phyloP scores from a whole-genome alignment of 2,797 vertebrate species.

The Rhodeus uyekii region DNA sequence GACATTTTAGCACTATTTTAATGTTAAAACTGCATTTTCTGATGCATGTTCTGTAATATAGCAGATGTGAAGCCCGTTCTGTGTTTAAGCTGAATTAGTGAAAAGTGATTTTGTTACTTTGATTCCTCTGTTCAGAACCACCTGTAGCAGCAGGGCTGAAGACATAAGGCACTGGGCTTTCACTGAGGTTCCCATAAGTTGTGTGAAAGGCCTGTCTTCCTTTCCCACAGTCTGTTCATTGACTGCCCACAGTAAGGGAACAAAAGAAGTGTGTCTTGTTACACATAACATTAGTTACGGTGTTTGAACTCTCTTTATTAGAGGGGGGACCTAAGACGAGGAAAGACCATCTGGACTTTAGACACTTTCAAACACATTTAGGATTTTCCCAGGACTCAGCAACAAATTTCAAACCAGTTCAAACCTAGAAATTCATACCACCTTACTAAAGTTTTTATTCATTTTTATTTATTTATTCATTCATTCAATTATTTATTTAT shows the following conservation, averaged over 20 bases:
- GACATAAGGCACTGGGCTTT: conserved; percentile 20
- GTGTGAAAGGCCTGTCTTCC: conserved; percentile 77
- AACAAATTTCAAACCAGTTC: conserved; percentile 20
- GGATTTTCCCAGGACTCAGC: conserved; percentile 61
- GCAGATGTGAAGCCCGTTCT: not conserved
- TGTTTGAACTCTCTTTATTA: conserved; percentile 80
- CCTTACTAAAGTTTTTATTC: not conserved
- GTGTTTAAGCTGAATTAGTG: not conserved
- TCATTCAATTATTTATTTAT: not conserved
- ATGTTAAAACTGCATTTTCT: not conserved
- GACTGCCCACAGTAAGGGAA: conserved; percentile 68
- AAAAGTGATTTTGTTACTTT: not conserved
- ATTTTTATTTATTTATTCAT: not conserved
- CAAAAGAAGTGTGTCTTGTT: conserved; percentile 86
- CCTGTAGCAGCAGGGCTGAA: conserved; percentile 34
- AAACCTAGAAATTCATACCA: not conserved
- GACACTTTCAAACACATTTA: conserved; percentile 69
- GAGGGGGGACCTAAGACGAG: conserved; percentile 58
- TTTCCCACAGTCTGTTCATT: conserved; percentile 81
- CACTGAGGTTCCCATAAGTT: conserved; percentile 71
- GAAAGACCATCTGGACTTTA: conserved; percentile 79
- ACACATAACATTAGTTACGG: conserved; percentile 83
- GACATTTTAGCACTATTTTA: not conserved
- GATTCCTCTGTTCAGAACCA: conserved; percentile 10
- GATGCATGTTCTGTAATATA: not conserved